These are phyloP conservation scores for Eucriotettix oculatus DNA, from an alignment of 2,888 invertebrate genomes.

Conservation along the genomic window DNA sequence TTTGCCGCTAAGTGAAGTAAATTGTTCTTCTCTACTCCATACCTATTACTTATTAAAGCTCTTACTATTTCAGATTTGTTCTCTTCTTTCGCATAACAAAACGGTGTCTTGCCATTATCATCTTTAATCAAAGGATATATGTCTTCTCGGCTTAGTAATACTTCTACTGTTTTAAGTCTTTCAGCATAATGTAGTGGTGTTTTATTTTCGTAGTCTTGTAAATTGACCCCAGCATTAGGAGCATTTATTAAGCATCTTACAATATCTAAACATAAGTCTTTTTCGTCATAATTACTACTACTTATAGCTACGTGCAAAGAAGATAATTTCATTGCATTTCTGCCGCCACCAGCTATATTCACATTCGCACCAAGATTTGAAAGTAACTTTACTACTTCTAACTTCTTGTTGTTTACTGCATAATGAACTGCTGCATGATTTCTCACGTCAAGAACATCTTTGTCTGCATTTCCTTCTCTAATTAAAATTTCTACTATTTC, in stretches of 20 bases:
- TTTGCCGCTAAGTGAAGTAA: neutral
- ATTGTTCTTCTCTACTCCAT: neutral
- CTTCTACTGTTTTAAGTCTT: neutral
- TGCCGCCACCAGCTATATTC: neutral
- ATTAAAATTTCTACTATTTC: no score
- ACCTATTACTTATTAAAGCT: neutral
- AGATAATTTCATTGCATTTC: neutral
- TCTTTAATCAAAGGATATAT: neutral
- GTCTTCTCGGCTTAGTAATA: neutral
- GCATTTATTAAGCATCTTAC: neutral
- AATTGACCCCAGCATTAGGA: neutral
- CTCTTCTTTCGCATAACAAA: neutral
- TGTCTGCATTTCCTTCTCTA: neutral
- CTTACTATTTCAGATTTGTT: neutral
- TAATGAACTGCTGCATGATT: neutral
- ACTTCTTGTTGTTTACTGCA: neutral
- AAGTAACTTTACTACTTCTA: neutral
- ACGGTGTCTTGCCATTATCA: neutral
- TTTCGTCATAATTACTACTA: neutral
- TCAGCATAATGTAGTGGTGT: neutral
- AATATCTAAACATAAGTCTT: neutral
- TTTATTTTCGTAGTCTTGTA: neutral
- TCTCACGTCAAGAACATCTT: neutral
- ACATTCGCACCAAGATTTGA: neutral
- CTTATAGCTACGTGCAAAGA: neutral